phyloP scores from a whole-genome alignment of 2,113 vertebrate species.

The Hepsetus odoe region DNA sequence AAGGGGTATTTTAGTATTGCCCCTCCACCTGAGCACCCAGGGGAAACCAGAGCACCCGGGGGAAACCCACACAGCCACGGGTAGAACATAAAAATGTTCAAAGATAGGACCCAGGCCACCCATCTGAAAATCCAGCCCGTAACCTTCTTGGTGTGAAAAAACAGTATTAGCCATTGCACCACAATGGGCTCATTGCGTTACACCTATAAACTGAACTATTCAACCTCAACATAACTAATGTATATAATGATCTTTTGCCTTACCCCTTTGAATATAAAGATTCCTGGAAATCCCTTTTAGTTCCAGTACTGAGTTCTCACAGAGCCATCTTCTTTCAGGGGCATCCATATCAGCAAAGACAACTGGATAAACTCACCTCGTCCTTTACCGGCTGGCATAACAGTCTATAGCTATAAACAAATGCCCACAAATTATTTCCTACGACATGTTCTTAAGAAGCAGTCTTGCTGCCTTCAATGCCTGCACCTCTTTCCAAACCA shows the following conservation, averaged over 20 bases:
- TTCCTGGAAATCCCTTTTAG: background rate
- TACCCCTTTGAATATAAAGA: constrained; percentile 20
- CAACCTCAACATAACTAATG: too few relatives aligned
- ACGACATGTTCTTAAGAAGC: background rate
- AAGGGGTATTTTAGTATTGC: too few relatives aligned
- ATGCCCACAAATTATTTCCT: background rate
- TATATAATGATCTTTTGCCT: background rate
- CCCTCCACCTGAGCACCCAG: too few relatives aligned
- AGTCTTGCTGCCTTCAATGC: background rate
- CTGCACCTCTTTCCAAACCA: constrained; percentile 7
- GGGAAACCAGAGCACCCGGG: too few relatives aligned
- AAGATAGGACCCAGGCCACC: too few relatives aligned
- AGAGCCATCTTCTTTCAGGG: constrained; percentile 1
- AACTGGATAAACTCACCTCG: constrained; percentile 14
- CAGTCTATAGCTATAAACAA: background rate
- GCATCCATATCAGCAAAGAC: constrained; percentile 41
- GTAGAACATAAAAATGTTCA: too few relatives aligned
- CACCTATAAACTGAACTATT: too few relatives aligned
- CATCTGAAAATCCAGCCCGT: too few relatives aligned
- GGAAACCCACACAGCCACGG: too few relatives aligned
- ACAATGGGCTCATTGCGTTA: too few relatives aligned
- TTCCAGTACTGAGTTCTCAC: constrained; percentile 13
- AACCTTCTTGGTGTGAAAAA: too few relatives aligned
- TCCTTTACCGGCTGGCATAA: constrained; percentile 4
- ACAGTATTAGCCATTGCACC: too few relatives aligned